phyloP scores from a whole-genome alignment of 35 echinoderm and acorn worm species.

The Patiria miniata region DNA sequence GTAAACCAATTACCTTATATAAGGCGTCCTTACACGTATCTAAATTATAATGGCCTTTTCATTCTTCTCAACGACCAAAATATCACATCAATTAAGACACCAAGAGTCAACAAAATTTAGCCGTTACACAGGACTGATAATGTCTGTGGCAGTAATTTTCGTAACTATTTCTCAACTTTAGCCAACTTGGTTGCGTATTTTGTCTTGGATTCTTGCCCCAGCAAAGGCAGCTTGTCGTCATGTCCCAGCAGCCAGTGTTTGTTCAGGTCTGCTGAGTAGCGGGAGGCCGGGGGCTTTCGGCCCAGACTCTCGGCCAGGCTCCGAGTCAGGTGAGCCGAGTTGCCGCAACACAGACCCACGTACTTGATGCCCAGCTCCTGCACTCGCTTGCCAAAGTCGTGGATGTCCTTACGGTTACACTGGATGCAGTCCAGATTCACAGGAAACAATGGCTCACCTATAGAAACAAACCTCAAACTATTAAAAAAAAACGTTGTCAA shows the following conservation, averaged over 20 bases:
- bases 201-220: neutral
- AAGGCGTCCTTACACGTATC: too few species aligned
- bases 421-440: slow-evolving; percentile 59
- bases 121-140: too few species aligned
- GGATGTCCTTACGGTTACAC: slow-evolving; percentile 59
- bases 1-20: too few species aligned
- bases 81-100: too few species aligned
- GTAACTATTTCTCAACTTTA: too few species aligned
- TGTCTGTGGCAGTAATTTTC: too few species aligned
- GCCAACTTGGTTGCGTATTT: neutral
- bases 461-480: too few species aligned
- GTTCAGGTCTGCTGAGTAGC: slow-evolving; percentile 71
- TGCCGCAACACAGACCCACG: slow-evolving; percentile 91
- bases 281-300: slow-evolving; percentile 62
- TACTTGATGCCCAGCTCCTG: slow-evolving; percentile 82
- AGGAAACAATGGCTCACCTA: slow-evolving; percentile 68
- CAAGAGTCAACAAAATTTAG: too few species aligned
- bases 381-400: slow-evolving; percentile 61
- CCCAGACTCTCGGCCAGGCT: slow-evolving; percentile 81
- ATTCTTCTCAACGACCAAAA: too few species aligned
- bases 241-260: slow-evolving; percentile 69
- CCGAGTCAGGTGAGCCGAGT: slow-evolving; percentile 81
- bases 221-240: slow-evolving; percentile 36
- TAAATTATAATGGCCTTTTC: too few species aligned
- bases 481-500: too few species aligned